phyloP scores from a whole-genome alignment of 2,888 invertebrate genomes.

The Ennomos fuscantarius region DNA sequence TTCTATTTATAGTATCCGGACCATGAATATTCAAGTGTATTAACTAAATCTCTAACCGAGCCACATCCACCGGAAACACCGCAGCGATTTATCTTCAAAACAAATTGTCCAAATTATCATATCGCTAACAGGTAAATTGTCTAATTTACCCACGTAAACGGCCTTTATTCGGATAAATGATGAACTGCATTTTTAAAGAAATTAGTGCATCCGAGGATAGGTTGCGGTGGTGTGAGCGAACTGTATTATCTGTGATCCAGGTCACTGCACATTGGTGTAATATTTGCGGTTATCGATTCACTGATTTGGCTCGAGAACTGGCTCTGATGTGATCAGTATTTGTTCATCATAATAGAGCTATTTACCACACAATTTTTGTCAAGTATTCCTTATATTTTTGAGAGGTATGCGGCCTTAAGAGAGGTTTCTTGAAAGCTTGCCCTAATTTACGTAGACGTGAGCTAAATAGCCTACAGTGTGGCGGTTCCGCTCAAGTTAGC shows the following conservation, averaged over 20 bases:
- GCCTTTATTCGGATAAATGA: slow-evolving; percentile 3
- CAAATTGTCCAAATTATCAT: slow-evolving; percentile 39
- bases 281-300: slow-evolving; percentile 16
- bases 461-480: slow-evolving; percentile 6
- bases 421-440: neutral
- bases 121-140: slow-evolving; percentile 33
- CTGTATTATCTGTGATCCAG: slow-evolving; percentile 11
- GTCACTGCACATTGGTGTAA: slow-evolving; percentile 12
- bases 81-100: slow-evolving; percentile 30
- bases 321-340: slow-evolving; percentile 2
- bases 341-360: neutral
- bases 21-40: slow-evolving; percentile 30
- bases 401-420: too few species aligned
- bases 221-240: neutral
- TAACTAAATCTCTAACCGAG: slow-evolving; percentile 21
- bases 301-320: slow-evolving; percentile 13
- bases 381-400: too few species aligned
- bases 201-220: slow-evolving; percentile 11
- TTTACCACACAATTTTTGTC: too few species aligned
- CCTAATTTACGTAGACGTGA: slow-evolving; percentile 3
- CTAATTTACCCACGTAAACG: slow-evolving; percentile 24
- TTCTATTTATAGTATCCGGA: slow-evolving; percentile 5
- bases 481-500: neutral
- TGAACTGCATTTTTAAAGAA: neutral
- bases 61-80: slow-evolving; percentile 22